phyloP scores from a whole-genome alignment of 2,113 vertebrate genomes.

The Tursiops truncatus region DNA sequence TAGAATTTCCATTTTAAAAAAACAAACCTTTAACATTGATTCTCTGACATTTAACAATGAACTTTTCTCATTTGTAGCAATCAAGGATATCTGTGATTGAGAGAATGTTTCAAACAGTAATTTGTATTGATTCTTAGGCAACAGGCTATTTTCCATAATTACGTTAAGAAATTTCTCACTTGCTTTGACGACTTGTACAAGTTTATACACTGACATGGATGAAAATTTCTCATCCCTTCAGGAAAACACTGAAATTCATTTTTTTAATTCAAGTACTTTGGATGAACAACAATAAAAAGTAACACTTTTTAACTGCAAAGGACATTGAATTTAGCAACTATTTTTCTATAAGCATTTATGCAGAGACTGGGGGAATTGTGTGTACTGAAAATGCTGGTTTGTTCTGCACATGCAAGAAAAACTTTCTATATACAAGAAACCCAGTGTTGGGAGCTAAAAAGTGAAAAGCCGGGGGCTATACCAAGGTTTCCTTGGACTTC shows the following conservation, averaged over 20 bases:
- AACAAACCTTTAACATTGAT: background rate
- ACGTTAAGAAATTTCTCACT: background rate
- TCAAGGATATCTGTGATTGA: background rate
- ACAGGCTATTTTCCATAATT: background rate
- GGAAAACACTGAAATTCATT: background rate
- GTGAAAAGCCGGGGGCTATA: background rate
- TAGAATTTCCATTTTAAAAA: background rate
- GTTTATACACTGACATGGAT: background rate
- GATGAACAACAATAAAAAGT: background rate
- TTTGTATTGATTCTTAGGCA: background rate
- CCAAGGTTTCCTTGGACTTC: background rate
- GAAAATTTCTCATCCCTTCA: background rate
- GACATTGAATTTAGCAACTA: background rate
- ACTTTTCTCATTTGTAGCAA: background rate
- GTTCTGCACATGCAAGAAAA: background rate
- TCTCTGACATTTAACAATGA: background rate
- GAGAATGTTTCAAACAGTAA: background rate
- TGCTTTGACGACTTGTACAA: background rate
- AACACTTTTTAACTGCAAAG: background rate
- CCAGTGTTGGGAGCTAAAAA: background rate
- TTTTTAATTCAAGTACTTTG: background rate
- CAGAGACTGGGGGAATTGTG: background rate
- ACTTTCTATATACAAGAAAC: background rate
- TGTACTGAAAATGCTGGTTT: background rate
- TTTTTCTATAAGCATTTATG: background rate